A percentile compares a stretch with the other conserved stretches of the same genome.
Conservation (phyloP, 2,113 vertebrate species). For the Columbina picui region DNA sequence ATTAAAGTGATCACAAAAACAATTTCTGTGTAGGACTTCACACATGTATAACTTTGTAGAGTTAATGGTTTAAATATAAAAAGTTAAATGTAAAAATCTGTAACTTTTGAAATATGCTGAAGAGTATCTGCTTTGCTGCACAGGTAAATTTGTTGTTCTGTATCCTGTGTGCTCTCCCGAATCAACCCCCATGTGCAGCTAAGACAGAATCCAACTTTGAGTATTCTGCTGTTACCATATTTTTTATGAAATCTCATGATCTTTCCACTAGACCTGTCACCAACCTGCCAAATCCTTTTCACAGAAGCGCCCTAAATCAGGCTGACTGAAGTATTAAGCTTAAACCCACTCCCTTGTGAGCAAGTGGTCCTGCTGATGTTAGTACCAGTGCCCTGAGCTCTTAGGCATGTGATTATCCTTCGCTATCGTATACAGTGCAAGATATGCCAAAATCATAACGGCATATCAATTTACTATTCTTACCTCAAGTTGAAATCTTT, state of each 20-base stretch:
- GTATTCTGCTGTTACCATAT: neutral
- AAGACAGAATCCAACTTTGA: neutral
- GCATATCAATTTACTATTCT: neutral
- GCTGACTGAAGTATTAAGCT: neutral
- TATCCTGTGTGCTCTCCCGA: neutral
- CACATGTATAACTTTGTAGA: neutral
- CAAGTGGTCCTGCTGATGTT: neutral
- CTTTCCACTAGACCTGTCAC: neutral
- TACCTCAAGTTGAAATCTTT: neutral
- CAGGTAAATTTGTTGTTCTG: neutral
- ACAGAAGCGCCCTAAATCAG: neutral
- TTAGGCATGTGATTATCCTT: neutral
- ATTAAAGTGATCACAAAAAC: neutral
- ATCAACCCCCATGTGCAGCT: neutral
- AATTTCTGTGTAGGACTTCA: neutral
- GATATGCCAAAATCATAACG: neutral
- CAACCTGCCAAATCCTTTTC: neutral
- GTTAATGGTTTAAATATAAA: neutral
- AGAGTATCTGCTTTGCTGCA: neutral
- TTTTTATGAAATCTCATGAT: neutral
- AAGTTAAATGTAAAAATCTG: neutral
- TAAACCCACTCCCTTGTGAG: neutral
- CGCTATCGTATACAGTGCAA: neutral
- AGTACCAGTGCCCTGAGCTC: neutral
- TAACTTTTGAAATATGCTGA: neutral